Evolutionary conservation across 2,888 invertebrate species (phyloP), one percentile per base, ranked within the genome.

Genomic region (Drosophila colorata): DNA sequence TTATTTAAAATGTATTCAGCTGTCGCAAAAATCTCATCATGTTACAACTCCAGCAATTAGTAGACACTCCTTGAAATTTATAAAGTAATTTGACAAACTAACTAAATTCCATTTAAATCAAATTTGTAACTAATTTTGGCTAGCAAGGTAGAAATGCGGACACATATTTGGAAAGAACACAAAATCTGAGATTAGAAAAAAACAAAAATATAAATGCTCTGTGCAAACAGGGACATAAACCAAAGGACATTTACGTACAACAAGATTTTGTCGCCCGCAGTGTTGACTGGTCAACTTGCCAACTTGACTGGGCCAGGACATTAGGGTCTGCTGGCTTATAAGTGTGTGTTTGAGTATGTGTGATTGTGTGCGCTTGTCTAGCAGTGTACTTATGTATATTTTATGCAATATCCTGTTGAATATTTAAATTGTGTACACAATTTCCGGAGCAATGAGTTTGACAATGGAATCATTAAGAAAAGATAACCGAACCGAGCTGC

Each of bases 361-460:
- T 53, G 38, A 44, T 13, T 63, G 61, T 48, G 31, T 52, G 37
- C 49, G 6, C 7, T 18, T 57, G 49, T 60, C 59, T 67, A 59
- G 33, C 23, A 38, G 20, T 59, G 18, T 65, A 60, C 67, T 77
- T 69, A 80, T 80, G 79, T 79, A 74, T 81, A 80, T 81, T 70
- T 69, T 74, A 83, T 79, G 87, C 74, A 83, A 87, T 87, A 87
- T 87, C 83, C 85, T 86, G 87, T 83, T 81, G 85, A 84, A 85
- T 87, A 86, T 86, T 86, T 87, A 87, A 85, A 80, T 87, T 87
- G 81, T 80, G 79, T 83, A 75, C 79, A 83, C 85, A 87, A 87
- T 83, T 87, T 86, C 85, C 87, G 81, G 78, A 78, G 82, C 78
- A 72, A 80, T 84, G 84, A 78, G 69, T 76, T 82, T 86, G 84